These are phyloP conservation scores for Gymnogyps californianus DNA, from an alignment of 2,113 vertebrate genomes.

Conservation along the genomic window DNA sequence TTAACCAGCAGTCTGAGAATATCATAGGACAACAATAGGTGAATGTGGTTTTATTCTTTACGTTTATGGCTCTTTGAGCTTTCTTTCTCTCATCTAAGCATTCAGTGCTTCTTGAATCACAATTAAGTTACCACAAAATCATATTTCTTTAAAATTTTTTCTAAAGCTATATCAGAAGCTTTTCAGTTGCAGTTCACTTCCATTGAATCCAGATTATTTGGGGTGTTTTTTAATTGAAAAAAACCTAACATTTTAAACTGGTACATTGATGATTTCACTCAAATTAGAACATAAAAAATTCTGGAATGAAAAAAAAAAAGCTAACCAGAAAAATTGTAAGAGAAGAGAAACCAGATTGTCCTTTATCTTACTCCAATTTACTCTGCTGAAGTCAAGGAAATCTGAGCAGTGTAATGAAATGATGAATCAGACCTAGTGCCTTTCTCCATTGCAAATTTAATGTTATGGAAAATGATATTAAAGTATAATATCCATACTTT, in stretches of 20 bases:
- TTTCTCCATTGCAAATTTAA: conserved; percentile 57
- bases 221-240: neutral
- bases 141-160: neutral
- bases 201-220: neutral
- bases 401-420: conserved; percentile 1
- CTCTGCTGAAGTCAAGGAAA: neutral
- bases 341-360: neutral
- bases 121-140: neutral
- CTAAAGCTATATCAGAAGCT: neutral
- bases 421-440: conserved; percentile 43
- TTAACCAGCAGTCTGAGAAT: neutral
- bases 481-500: conserved; percentile 55
- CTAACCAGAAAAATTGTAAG: neutral
- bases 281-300: neutral
- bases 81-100: neutral
- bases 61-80: neutral
- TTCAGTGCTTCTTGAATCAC: neutral
- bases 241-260: neutral
- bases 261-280: neutral
- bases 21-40: neutral
- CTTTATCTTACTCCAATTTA: conserved; percentile 5
- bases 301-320: neutral
- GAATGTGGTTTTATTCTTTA: neutral
- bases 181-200: neutral
- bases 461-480: conserved; percentile 63